Conservation (phyloP, 2,888 invertebrate species). For the Eupithecia subumbrata region DNA sequence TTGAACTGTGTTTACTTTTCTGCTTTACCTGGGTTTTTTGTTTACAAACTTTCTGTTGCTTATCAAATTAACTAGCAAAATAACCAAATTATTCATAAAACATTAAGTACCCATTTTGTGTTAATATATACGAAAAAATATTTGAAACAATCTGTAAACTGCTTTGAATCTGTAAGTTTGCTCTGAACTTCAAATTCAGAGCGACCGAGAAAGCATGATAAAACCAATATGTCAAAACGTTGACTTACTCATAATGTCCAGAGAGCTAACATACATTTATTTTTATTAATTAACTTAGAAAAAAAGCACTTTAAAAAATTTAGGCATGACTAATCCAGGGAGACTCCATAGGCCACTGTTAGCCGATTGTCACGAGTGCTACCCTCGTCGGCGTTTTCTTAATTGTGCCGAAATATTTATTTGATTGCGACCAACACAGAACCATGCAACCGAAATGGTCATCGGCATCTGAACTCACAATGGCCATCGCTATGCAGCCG, state of each 20-base stretch:
- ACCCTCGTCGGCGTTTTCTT: slow-evolving; percentile 83
- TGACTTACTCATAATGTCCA: background rate
- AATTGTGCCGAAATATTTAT: slow-evolving; percentile 85
- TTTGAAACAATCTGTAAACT: background rate
- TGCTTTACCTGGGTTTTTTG: background rate
- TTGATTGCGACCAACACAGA: slow-evolving; percentile 81
- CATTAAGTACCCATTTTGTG: background rate
- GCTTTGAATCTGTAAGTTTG: background rate
- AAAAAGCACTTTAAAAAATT: background rate
- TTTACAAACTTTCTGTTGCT: background rate
- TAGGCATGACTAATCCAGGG: slow-evolving; percentile 47
- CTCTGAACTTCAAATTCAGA: background rate
- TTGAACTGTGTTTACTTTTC: background rate
- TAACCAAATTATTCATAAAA: background rate
- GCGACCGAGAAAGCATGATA: background rate
- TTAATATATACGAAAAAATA: too few species aligned
- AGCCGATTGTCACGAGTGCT: slow-evolving; percentile 80
- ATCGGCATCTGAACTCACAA: slow-evolving; percentile 79
- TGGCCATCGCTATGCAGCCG: slow-evolving; percentile 62
- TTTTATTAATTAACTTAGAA: background rate
- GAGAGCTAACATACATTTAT: background rate
- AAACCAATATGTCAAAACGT: background rate
- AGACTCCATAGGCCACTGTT: slow-evolving; percentile 64
- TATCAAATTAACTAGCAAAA: background rate
- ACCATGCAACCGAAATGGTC: slow-evolving; percentile 82